Percentiles rank a stretch among this genome's conserved stretches.
Evolutionary conservation across 2,113 vertebrate species (phyloP).

Genomic region (Neodon shergylaensis): DNA sequence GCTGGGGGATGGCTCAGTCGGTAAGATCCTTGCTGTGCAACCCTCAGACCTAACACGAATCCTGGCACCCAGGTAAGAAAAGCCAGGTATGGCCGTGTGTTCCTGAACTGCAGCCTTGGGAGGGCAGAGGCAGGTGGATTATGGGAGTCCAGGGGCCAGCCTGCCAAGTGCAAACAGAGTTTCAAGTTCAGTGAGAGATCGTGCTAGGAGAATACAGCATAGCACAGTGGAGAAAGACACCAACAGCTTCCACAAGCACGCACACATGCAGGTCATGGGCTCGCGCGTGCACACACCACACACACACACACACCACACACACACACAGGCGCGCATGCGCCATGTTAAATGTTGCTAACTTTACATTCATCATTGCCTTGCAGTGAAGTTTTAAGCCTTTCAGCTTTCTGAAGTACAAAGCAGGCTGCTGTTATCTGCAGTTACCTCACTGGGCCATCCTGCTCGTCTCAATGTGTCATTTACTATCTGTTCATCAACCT

Average conservation of each 20-base stretch:
- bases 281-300: background rate
- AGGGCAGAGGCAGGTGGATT: background rate
- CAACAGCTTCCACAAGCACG: background rate
- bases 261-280: background rate
- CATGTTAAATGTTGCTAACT: too few species aligned
- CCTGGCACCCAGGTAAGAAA: background rate
- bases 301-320: background rate
- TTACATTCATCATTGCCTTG: background rate
- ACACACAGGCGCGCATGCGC: background rate
- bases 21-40: background rate
- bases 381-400: background rate
- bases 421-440: background rate
- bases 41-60: background rate
- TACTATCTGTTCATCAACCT: background rate
- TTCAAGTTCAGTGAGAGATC: background rate
- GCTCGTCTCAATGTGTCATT: background rate
- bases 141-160: background rate
- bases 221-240: background rate
- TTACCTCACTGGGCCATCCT: background rate
- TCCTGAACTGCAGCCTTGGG: too few species aligned
- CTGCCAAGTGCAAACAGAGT: background rate
- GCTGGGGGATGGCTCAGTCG: background rate
- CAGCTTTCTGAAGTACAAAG: background rate
- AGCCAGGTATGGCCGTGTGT: background rate
- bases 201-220: background rate